phyloP scores from a whole-genome alignment of 2,888 invertebrate genomes.

The Lumbricus terrestris region DNA sequence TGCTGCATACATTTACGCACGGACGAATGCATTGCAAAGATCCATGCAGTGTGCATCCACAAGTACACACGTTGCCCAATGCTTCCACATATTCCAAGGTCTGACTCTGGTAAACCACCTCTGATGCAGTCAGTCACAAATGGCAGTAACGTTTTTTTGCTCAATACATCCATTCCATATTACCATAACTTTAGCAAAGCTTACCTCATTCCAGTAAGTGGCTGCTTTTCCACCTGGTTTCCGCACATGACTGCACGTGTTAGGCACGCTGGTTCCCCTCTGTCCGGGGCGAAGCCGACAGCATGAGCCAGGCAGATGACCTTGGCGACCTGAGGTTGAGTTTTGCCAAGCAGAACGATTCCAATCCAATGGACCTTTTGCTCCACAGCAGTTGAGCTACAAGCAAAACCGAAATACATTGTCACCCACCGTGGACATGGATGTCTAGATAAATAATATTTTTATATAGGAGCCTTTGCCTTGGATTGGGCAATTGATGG shows the following conservation, averaged over 20 bases:
- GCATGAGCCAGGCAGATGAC: slow-evolving; percentile 12
- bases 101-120: no score
- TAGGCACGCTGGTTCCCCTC: slow-evolving; percentile 16
- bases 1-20: no score
- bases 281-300: neutral
- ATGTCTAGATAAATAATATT: no score
- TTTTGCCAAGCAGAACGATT: slow-evolving; percentile 61
- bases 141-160: neutral
- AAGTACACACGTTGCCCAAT: neutral
- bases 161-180: neutral
- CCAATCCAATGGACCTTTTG: slow-evolving; percentile 73
- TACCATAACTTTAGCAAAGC: neutral
- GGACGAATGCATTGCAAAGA: neutral
- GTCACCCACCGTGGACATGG: no score
- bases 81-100: neutral
- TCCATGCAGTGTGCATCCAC: neutral
- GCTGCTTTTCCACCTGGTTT: neutral
- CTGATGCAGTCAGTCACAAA: neutral
- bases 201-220: neutral
- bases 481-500: neutral
- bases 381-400: slow-evolving; percentile 75
- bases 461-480: no score
- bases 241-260: slow-evolving; percentile 5
- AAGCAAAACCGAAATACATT: slow-evolving; percentile 32
- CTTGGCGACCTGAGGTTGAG: slow-evolving; percentile 18